phyloP scores from a whole-genome alignment of 2,888 invertebrate species.

The Cephus rjabovi region DNA sequence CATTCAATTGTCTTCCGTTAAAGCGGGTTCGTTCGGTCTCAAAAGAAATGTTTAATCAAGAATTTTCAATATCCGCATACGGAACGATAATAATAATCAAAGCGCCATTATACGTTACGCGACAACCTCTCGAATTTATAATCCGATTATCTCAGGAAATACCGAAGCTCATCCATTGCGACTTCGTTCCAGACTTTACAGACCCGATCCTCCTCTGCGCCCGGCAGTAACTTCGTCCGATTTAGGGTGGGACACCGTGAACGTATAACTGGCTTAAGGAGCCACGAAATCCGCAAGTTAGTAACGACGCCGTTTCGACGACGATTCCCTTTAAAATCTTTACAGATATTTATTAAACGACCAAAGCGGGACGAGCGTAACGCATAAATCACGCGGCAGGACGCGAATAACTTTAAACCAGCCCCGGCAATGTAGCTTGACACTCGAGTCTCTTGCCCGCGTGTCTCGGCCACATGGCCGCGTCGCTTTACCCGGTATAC shows the following conservation, averaged over 20 bases:
- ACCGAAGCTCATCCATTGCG: neutral
- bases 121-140: neutral
- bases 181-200: neutral
- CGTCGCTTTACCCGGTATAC: neutral
- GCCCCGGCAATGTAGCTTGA: neutral
- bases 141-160: neutral
- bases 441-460: neutral
- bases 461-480: neutral
- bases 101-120: neutral
- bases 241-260: neutral
- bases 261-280: neutral
- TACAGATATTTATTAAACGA: neutral
- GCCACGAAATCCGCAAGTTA: neutral
- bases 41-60: too few species aligned
- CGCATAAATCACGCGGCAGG: neutral
- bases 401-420: neutral
- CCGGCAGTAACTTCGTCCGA: neutral
- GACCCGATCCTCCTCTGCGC: neutral
- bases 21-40: too few species aligned
- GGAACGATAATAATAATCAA: neutral
- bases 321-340: neutral
- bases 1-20: too few species aligned
- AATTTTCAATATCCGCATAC: neutral
- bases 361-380: neutral
- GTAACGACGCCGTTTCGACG: neutral